Percentiles rank a stretch among this genome's conserved stretches.
These are phyloP conservation scores for Actenoides hombroni DNA, from an alignment of 2,113 vertebrate genomes.

Conservation along the genomic window DNA sequence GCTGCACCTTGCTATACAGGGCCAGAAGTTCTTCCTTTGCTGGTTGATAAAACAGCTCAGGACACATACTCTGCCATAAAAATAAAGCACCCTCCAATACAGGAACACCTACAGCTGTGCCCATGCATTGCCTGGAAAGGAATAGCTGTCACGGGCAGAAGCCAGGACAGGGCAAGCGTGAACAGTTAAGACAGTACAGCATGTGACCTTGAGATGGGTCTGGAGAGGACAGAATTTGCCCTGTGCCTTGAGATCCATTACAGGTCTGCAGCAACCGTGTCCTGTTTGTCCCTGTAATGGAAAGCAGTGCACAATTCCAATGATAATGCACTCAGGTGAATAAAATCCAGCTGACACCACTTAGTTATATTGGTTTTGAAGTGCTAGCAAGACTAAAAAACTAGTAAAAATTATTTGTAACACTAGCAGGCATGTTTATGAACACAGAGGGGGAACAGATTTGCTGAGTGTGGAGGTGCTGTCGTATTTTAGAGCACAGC, in stretches of 20 bases:
- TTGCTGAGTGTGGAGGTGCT: neutral
- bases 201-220: neutral
- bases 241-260: neutral
- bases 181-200: neutral
- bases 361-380: neutral
- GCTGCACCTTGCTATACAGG: neutral
- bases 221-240: neutral
- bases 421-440: neutral
- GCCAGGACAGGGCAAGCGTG: neutral
- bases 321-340: neutral
- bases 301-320: neutral
- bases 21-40: neutral
- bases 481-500: neutral
- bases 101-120: neutral
- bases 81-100: neutral
- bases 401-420: conserved; percentile 19
- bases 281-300: neutral
- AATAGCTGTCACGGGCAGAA: neutral
- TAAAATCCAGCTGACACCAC: conserved; percentile 31
- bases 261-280: neutral
- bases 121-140: neutral
- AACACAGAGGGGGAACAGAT: neutral
- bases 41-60: accelerated
- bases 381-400: neutral
- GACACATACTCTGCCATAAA: neutral